Base-by-base conservation (phyloP, 64 coral and sea anemone genomes). In the Anthopleura sola region DNA sequence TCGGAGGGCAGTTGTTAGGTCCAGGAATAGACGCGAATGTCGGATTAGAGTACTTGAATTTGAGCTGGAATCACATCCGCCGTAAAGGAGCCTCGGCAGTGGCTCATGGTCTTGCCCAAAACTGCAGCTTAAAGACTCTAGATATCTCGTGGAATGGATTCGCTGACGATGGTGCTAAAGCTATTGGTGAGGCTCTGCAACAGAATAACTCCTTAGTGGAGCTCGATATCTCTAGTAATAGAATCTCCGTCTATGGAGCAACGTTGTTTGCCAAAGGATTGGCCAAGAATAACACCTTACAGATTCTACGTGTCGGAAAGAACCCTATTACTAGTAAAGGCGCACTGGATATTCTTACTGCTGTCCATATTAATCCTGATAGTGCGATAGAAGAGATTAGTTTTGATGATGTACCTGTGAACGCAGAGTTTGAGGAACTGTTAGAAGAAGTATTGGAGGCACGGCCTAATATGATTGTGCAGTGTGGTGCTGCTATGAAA, bases 121-220 rank as follows among this genome's bases (percentile, higher is more conserved):
- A 99, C 75, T 94, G 86, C 50, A 91, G 89, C 19, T 88, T 99
- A 34, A 89, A 91, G 60, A 91, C 83, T 24, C 58, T 99, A 15
- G 90, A 95, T 82, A 77, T 99, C 50, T 99, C 96, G 19, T 99
- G 88, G 81, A 99, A 99, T 57, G 96, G 96, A 23, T 94, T 99
- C 31, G 92, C 92, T 32, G 96, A 99, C 40, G 96, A 95, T 10
- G 96, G 96, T 4, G 90, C 93, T 7, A 92, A 88, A 49, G 84
- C 83, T 20, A 66, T 94, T 10, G 93, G 96, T 38, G 93, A 87
- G 20, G 93, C 96, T 5, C 75, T 99, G 1, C 38, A 71, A 19
- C 68, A 64, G 8, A 99, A 99, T 55, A 91, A 87, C 37, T 90
- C 97, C 1, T 75, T 99, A 17, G 68, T 80, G 28, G 97, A 99